Percentiles rank a stretch among this genome's conserved stretches.
Conservation (phyloP, 2,888 invertebrate species). For the Dusona sp. region DNA sequence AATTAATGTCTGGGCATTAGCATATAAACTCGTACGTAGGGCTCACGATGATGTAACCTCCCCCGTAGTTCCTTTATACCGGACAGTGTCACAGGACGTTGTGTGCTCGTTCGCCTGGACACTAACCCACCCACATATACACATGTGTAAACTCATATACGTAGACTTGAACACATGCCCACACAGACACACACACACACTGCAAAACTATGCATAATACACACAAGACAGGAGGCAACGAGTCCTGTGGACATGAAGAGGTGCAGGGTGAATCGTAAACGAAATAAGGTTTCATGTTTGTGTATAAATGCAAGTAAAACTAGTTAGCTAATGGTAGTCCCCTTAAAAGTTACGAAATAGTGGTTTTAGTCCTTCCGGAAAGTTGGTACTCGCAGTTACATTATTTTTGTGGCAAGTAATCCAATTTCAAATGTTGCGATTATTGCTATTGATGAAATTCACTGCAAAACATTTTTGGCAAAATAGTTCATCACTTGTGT, state of each 20-base stretch:
- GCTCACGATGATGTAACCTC: conserved; percentile 72
- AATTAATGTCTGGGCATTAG: conserved; percentile 79
- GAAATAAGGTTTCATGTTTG: conserved; percentile 36
- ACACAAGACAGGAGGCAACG: conserved; percentile 50
- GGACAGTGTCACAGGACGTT: conserved; percentile 64
- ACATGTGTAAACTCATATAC: not conserved
- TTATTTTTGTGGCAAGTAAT: not conserved
- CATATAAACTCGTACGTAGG: conserved; percentile 78
- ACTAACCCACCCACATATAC: conserved; percentile 16
- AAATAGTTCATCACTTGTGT: not conserved
- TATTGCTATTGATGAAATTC: not conserved
- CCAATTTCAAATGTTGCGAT: not conserved
- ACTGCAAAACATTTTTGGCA: not conserved
- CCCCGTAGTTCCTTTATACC: conserved; percentile 63
- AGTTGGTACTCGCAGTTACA: not conserved
- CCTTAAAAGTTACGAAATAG: not conserved
- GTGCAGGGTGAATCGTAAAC: conserved; percentile 20
- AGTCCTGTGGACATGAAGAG: conserved; percentile 30
- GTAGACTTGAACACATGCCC: not conserved
- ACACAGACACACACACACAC: not conserved
- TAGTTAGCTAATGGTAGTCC: not conserved
- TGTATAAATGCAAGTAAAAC: conserved; percentile 19
- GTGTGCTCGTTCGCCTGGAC: conserved; percentile 47
- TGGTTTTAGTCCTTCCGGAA: not conserved
- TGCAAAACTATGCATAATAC: conserved; percentile 24